A percentile compares a stretch with the other conserved stretches of the same genome.
Evolutionary conservation across 2,888 invertebrate genomes (phyloP).

Genomic region (Apotomis capreana): DNA sequence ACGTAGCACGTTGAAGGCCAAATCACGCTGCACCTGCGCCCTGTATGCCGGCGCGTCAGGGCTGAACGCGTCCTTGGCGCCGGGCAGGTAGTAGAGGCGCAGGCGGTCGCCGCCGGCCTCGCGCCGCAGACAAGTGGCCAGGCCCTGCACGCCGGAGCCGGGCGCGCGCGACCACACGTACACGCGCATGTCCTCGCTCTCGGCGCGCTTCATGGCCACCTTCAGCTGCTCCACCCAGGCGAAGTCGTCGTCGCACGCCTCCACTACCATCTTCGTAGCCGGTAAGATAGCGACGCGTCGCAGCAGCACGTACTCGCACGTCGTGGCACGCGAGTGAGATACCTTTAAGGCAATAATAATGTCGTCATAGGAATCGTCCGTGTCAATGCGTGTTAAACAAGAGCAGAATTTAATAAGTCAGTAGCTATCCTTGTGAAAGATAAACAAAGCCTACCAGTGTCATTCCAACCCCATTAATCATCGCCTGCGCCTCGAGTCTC

Average conservation of each 20-base stretch:
- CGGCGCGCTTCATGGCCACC: conserved; percentile 86
- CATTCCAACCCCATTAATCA: conserved; percentile 62
- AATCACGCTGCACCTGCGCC: conserved; percentile 87
- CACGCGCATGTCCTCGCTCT: conserved; percentile 84
- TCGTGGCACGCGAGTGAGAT: conserved; percentile 83
- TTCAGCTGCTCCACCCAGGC: conserved; percentile 93
- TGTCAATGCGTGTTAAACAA: not conserved
- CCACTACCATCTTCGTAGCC: conserved; percentile 79
- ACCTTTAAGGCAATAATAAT: not conserved
- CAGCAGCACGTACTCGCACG: conserved; percentile 86
- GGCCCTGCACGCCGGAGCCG: conserved; percentile 91
- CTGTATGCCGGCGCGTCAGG: conserved; percentile 83
- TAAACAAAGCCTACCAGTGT: conserved; percentile 53
- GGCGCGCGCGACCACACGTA: conserved; percentile 89
- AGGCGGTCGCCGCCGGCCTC: conserved; percentile 93
- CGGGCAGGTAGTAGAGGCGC: conserved; percentile 88
- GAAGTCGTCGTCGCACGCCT: conserved; percentile 86
- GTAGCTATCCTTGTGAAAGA: not conserved
- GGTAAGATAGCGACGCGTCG: conserved; percentile 76
- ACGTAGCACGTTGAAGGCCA: conserved; percentile 93
- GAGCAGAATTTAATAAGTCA: not conserved
- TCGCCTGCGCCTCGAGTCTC: conserved; percentile 64
- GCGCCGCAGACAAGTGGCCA: conserved; percentile 94
- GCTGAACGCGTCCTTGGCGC: conserved; percentile 84
- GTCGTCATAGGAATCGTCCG: too few relatives aligned